A percentile compares a stretch with the other conserved stretches of the same genome.
Conservation (phyloP, 2,797 vertebrate genomes). For the Neosalanx taihuensis region DNA sequence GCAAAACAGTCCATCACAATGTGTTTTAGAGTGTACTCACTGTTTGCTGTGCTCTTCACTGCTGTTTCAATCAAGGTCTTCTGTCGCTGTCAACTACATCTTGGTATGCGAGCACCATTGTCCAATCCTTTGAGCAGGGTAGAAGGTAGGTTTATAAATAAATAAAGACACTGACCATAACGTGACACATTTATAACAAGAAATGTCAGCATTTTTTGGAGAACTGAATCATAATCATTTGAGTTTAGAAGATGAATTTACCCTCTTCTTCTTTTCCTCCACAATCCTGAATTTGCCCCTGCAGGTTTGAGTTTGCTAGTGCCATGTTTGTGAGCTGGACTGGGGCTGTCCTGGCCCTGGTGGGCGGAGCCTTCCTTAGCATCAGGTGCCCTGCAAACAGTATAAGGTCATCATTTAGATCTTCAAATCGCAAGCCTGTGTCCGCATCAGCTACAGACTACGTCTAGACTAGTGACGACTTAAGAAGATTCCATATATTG, state of each 20-base stretch:
- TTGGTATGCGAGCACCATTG: constrained; percentile 63
- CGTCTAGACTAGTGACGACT: constrained; percentile 68
- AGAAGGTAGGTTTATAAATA: neutral
- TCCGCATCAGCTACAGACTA: constrained; percentile 79
- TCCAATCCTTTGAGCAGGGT: constrained; percentile 30
- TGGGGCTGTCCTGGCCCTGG: constrained; percentile 76
- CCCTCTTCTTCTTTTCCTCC: constrained; percentile 3
- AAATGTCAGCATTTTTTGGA: too few relatives aligned
- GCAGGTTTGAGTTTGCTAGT: constrained; percentile 84
- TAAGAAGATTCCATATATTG: constrained; percentile 31
- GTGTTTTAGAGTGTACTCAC: neutral
- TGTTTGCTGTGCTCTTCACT: neutral
- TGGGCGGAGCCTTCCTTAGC: constrained; percentile 82
- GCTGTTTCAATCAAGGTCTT: constrained; percentile 53
- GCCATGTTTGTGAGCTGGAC: constrained; percentile 88
- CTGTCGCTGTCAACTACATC: constrained; percentile 59
- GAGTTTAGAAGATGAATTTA: too few relatives aligned
- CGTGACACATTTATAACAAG: neutral
- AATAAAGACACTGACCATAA: neutral
- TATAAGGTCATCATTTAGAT: constrained; percentile 14
- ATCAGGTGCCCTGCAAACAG: constrained; percentile 71
- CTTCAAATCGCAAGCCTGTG: constrained; percentile 26
- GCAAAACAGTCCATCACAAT: neutral
- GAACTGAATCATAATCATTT: too few relatives aligned
- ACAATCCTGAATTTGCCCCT: constrained; percentile 12